Percentiles rank a stretch among this genome's conserved stretches.
phyloP scores from a whole-genome alignment of 2,888 invertebrate genomes.

The Tineola bisselliella region DNA sequence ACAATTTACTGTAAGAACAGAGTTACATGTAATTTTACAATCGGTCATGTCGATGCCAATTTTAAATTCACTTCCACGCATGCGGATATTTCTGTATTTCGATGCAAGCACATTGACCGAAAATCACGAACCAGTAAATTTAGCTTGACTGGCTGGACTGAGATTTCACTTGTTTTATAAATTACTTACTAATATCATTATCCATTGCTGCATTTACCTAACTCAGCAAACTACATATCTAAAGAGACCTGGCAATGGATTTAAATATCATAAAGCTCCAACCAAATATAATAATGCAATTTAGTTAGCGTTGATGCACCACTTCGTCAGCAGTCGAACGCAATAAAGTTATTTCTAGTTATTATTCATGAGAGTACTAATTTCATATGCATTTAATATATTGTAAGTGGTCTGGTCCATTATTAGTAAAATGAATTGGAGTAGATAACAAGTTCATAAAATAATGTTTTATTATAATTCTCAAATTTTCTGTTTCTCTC shows the following conservation, averaged over 20 bases:
- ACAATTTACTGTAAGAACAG: neutral
- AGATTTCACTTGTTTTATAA: neutral
- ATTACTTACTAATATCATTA: neutral
- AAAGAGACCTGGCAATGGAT: neutral
- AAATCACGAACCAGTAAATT: slow-evolving; percentile 35
- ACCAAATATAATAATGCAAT: neutral
- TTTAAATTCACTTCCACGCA: slow-evolving; percentile 38
- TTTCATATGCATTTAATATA: too few species aligned
- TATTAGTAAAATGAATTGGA: too few species aligned
- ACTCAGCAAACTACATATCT: neutral
- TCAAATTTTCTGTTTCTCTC: too few species aligned
- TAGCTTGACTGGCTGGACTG: slow-evolving; percentile 25
- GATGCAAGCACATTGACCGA: slow-evolving; percentile 49
- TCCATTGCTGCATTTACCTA: neutral
- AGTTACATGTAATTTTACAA: slow-evolving; percentile 20
- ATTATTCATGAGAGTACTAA: slow-evolving; percentile 9
- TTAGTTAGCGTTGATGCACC: neutral
- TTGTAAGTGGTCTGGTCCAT: too few species aligned
- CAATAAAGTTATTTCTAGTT: slow-evolving; percentile 39
- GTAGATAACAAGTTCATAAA: too few species aligned
- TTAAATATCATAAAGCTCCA: neutral
- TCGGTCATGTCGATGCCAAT: slow-evolving; percentile 36
- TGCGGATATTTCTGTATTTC: slow-evolving; percentile 37
- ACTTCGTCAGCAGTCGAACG: slow-evolving; percentile 22
- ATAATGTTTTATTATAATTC: too few species aligned